phyloP scores from a whole-genome alignment of 2,113 vertebrate species.

The Xiphophorus maculatus region DNA sequence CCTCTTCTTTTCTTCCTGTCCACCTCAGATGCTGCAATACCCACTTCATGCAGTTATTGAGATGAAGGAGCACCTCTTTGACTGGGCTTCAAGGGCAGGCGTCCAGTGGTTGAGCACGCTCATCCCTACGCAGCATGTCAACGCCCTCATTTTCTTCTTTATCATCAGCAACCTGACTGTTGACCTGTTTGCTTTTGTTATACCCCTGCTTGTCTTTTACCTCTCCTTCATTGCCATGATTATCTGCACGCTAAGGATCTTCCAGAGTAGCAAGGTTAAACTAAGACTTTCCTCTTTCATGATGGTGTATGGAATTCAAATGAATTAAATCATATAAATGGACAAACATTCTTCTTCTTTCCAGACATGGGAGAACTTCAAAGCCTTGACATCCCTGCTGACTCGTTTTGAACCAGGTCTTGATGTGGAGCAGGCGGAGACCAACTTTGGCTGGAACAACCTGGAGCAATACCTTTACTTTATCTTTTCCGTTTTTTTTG shows the following conservation, averaged over 20 bases:
- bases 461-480: conserved; percentile 94
- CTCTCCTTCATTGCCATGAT: conserved; percentile 96
- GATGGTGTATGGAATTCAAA: background rate
- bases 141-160: conserved; percentile 97
- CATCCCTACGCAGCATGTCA: conserved; percentile 95
- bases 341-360: conserved; percentile 1
- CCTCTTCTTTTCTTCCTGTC: conserved; percentile 15
- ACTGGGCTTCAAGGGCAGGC: conserved; percentile 92
- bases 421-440: conserved; percentile 95
- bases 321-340: background rate
- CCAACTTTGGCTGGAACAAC: conserved; percentile 96
- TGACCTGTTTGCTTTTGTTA: conserved; percentile 91
- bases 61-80: conserved; percentile 93
- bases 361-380: conserved; percentile 91
- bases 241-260: conserved; percentile 94
- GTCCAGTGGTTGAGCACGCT: conserved; percentile 96
- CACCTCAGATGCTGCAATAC: conserved; percentile 89
- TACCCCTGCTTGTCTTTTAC: conserved; percentile 96
- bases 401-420: conserved; percentile 90
- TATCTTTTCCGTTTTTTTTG: conserved; percentile 91
- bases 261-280: conserved; percentile 91
- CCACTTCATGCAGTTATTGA: conserved; percentile 88
- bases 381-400: conserved; percentile 88
- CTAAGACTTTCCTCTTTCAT: background rate
- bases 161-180: conserved; percentile 96